These are phyloP conservation scores for Naja naja DNA, from an alignment of 2,113 vertebrate genomes.

Conservation along the genomic window DNA sequence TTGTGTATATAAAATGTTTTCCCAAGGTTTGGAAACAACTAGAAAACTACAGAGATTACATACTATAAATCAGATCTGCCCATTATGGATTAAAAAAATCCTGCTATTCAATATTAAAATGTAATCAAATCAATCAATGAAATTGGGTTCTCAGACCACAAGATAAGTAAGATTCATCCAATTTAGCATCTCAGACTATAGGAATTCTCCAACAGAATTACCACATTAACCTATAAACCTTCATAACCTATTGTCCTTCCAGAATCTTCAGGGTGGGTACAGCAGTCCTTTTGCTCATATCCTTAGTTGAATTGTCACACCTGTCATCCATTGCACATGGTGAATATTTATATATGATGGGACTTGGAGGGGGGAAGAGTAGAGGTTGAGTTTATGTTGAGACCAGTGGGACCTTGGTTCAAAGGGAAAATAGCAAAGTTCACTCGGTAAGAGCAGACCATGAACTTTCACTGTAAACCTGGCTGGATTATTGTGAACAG, in stretches of 20 bases:
- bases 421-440: not conserved
- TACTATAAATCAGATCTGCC: not conserved
- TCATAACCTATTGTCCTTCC: too few relatives aligned
- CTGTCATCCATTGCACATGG: not conserved
- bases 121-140: not conserved
- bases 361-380: not conserved
- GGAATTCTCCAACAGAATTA: not conserved
- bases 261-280: not conserved
- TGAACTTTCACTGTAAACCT: not conserved
- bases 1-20: conserved; percentile 11
- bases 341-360: not conserved
- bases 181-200: not conserved
- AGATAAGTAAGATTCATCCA: not conserved
- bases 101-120: not conserved
- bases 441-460: not conserved
- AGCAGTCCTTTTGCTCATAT: not conserved
- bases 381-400: not conserved
- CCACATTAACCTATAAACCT: not conserved
- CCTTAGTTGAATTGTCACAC: not conserved
- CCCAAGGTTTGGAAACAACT: not conserved
- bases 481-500: not conserved
- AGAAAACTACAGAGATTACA: not conserved
- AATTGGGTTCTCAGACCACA: not conserved
- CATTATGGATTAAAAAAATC: not conserved
- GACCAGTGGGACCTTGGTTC: not conserved